These are phyloP conservation scores for Tetrapedia diversipes DNA, from an alignment of 2,888 invertebrate genomes.

Conservation along the genomic window DNA sequence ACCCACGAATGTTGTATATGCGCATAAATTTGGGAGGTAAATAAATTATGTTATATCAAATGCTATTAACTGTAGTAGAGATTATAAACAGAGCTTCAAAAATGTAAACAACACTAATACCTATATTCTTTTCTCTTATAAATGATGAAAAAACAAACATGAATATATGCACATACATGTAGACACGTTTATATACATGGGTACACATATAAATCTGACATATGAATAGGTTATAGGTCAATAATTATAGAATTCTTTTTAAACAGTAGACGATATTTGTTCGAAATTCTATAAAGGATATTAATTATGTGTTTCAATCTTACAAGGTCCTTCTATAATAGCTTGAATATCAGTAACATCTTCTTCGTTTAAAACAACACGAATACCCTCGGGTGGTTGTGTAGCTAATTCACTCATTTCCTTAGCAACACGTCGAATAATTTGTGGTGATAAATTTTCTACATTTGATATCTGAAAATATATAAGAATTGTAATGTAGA, in stretches of 20 bases:
- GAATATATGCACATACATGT: not conserved
- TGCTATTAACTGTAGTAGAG: too few relatives aligned
- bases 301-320: slow-evolving; percentile 51
- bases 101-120: too few relatives aligned
- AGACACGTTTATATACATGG: slow-evolving; percentile 2
- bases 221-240: slow-evolving; percentile 55
- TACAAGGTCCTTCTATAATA: slow-evolving; percentile 94
- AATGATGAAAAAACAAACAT: slow-evolving; percentile 13
- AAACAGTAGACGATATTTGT: not conserved
- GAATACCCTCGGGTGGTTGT: slow-evolving; percentile 95
- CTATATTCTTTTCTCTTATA: slow-evolving; percentile 7
- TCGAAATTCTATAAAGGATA: not conserved
- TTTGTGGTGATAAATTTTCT: slow-evolving; percentile 97
- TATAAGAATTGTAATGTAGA: not conserved
- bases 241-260: slow-evolving; percentile 15
- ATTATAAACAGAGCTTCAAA: too few relatives aligned
- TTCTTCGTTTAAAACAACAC: slow-evolving; percentile 94
- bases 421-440: slow-evolving; percentile 92
- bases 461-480: slow-evolving; percentile 91
- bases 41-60: not conserved
- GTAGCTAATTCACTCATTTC: slow-evolving; percentile 93
- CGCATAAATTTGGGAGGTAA: not conserved
- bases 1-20: not conserved
- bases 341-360: slow-evolving; percentile 98
- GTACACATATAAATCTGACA: slow-evolving; percentile 51